phyloP scores from a whole-genome alignment of 2,888 invertebrate genomes.

The Lissocephala sabroskyi region DNA sequence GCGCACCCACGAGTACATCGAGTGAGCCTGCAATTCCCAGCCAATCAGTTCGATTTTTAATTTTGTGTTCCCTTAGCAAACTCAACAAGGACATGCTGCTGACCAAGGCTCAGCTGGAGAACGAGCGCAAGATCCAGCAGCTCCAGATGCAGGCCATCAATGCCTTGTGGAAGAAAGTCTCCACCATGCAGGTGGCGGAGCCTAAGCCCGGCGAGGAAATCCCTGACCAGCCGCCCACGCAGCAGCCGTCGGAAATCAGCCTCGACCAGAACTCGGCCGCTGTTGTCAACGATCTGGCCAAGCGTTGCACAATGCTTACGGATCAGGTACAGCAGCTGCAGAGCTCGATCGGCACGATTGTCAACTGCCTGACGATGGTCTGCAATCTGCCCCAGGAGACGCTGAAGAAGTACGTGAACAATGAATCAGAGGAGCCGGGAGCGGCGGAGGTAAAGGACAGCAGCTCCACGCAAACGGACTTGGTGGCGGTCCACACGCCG shows the following conservation, averaged over 20 bases:
- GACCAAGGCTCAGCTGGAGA: slow-evolving; percentile 87
- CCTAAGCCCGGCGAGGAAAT: slow-evolving; percentile 19
- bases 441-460: slow-evolving; percentile 68
- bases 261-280: slow-evolving; percentile 76
- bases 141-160: slow-evolving; percentile 93
- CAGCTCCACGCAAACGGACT: slow-evolving; percentile 84
- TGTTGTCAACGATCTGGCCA: slow-evolving; percentile 80
- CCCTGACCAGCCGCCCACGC: too few relatives aligned
- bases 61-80: slow-evolving; percentile 75
- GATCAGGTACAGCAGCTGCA: slow-evolving; percentile 86
- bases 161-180: slow-evolving; percentile 90
- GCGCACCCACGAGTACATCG: slow-evolving; percentile 87
- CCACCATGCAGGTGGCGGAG: slow-evolving; percentile 75
- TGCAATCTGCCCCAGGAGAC: slow-evolving; percentile 70
- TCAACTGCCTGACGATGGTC: slow-evolving; percentile 79
- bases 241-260: slow-evolving; percentile 8
- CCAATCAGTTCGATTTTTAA: too few relatives aligned
- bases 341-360: slow-evolving; percentile 84
- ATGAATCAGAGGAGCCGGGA: slow-evolving; percentile 34
- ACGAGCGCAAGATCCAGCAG: slow-evolving; percentile 88
- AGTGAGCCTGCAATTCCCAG: slow-evolving; percentile 77
- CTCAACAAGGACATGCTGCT: slow-evolving; percentile 88
- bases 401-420: slow-evolving; percentile 60
- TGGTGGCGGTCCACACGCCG: slow-evolving; percentile 84
- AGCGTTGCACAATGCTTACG: slow-evolving; percentile 83